These are phyloP conservation scores for Mesitornis unicolor DNA, from an alignment of 2,113 vertebrate genomes.

Conservation along the genomic window DNA sequence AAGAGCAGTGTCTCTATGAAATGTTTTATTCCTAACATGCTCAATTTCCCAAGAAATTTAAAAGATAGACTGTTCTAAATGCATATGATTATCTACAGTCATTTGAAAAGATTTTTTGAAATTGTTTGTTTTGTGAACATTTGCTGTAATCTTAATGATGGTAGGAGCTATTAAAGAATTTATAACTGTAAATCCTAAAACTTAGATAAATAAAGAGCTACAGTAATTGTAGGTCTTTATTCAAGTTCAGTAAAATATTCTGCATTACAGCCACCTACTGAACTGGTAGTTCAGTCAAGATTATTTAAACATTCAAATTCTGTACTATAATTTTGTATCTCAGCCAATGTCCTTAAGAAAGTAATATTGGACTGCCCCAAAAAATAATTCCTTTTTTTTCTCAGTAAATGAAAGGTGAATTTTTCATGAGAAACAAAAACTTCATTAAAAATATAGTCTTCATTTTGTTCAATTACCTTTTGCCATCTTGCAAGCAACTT, in stretches of 20 bases:
- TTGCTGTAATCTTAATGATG: not conserved
- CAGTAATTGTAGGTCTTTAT: not conserved
- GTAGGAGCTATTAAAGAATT: not conserved
- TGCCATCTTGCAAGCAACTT: too few relatives aligned
- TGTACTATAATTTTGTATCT: not conserved
- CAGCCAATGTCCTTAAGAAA: not conserved
- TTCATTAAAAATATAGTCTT: too few relatives aligned
- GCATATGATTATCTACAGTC: not conserved
- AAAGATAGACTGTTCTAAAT: not conserved
- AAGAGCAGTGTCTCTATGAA: not conserved
- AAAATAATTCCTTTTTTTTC: too few relatives aligned
- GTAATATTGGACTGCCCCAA: too few relatives aligned
- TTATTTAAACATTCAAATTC: not conserved
- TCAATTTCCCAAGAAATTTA: not conserved
- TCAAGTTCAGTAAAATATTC: not conserved
- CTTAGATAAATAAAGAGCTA: not conserved
- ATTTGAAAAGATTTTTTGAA: not conserved
- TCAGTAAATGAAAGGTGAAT: too few relatives aligned
- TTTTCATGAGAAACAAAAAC: too few relatives aligned
- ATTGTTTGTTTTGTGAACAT: not conserved
- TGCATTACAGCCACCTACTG: not conserved
- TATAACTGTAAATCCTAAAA: not conserved
- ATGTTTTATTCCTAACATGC: not conserved
- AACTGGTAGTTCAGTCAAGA: not conserved
- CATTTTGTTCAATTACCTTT: too few relatives aligned